Conservation (phyloP, 2,797 vertebrate genomes). For the Anguilla pacifica region DNA sequence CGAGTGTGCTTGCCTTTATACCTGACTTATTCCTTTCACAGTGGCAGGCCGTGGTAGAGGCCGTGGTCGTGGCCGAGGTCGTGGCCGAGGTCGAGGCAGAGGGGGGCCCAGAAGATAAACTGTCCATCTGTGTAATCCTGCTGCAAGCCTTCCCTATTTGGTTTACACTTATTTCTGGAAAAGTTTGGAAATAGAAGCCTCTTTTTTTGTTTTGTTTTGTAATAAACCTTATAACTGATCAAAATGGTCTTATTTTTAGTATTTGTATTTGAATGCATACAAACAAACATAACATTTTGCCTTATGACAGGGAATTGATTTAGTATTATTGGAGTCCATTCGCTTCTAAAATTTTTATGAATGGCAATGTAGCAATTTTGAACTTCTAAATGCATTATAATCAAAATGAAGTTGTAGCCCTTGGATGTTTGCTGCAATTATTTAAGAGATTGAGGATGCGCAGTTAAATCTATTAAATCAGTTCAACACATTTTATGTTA, state of each 20-base stretch:
- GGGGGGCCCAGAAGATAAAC: conserved; percentile 79
- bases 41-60: conserved; percentile 78
- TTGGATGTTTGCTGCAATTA: too few relatives aligned
- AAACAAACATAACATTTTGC: neutral
- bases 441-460: too few relatives aligned
- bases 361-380: too few relatives aligned
- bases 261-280: neutral
- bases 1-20: neutral
- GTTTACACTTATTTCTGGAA: neutral
- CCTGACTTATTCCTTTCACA: conserved; percentile 38
- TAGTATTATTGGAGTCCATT: too few relatives aligned
- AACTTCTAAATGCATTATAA: too few relatives aligned
- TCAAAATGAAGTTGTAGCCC: too few relatives aligned
- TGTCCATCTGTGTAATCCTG: neutral
- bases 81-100: conserved; percentile 76
- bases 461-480: too few relatives aligned
- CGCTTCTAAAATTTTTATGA: too few relatives aligned
- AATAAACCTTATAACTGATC: neutral
- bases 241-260: neutral
- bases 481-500: too few relatives aligned
- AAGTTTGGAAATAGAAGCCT: neutral
- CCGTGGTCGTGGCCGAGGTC: conserved; percentile 75
- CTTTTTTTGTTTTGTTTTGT: neutral
- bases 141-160: neutral
- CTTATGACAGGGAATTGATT: neutral